Evolutionary conservation across 2,888 invertebrate species (phyloP), one percentile per base, ranked within the genome.

Genomic region (Lydus trimaculatus): DNA sequence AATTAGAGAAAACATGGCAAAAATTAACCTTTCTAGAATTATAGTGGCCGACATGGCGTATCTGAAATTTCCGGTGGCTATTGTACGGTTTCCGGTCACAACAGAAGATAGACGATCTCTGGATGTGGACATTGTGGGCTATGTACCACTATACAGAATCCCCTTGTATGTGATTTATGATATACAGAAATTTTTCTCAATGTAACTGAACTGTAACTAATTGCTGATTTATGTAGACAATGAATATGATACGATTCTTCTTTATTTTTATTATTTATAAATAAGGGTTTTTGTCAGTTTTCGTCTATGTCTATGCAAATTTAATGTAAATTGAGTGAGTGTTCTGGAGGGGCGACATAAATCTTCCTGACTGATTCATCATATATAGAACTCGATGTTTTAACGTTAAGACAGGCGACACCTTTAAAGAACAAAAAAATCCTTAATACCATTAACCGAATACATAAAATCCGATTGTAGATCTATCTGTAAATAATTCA

Each of bases 81-180:
- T 77, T 80, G 79, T 78, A 74, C 71, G 74, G 78, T 72, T 81
- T 81, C 81, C 81, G 80, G 79, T 31, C 52, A 66, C 64, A 62
- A 63, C 52, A 67, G 65, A 70, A 70, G 70, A 70, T 70, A 70
- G 70, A 70, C 70, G 70, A 70, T 65, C 60, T 70, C 58, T 67
- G 65, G 67, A 61, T 60, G 64, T 65, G 61, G 61, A 39, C 61
- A 33, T 61, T 61, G 33, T 23, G 23, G 61, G 62, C 61, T 58
- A 60, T 69, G 63, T 52, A 63, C 63, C 66, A 63, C 52, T 25
- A 52, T 4, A 20, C 48, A 20, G 48, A 25, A 52, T 52, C 13
- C 52, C 52, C 52, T 25, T 52, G 3, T 52, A 5, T 52, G 52
- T 52, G 25, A 52, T 52, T 52, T 52, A 52, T 52, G 23, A 11